Base-by-base conservation (phyloP, 2,113 vertebrate genomes). In the Equus przewalskii region DNA sequence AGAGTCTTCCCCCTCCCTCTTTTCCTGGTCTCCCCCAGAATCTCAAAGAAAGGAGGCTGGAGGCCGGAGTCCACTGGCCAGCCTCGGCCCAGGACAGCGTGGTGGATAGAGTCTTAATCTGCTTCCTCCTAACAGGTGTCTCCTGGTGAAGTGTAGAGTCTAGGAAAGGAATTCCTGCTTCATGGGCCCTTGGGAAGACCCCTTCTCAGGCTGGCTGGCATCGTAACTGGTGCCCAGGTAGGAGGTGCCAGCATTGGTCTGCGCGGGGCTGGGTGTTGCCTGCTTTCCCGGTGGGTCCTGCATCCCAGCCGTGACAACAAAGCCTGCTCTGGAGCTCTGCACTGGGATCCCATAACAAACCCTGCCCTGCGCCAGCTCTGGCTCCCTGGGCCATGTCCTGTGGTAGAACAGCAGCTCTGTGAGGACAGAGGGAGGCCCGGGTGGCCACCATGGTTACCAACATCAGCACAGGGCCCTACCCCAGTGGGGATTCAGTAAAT, bases 391-490 rank as follows among this genome's bases (percentile, higher is more conserved):
- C 30, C 1, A 0, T 44, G 54, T 54, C 58, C 24, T 64, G 12
- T 24, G 19, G 33, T 30, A 33, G 30, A 64, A 15, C 12, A 69
- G 26, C 4, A 6, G 58, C 72, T 69, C 65, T 18, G 15, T 10
- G 41, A 36, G 24, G 92, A 56, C 33, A 33, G 70, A 33, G 51
- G 8, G n/a, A 22, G n/a, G 30, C 26, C 22, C 13, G 4, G 51
- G 51, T 54, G 13, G 13, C 51, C 51, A 54, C 24, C 0, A 0
- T 6, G 14, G 26, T n/a, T 2, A 0, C 51, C 9, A 8, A 5
- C 8, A 4, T 28, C 21, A 33, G 76, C 51, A 19, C n/a, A 24
- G 14, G 21, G 22, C 15, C 49, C 21, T 28, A 30, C 12, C 15
- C 83, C 3, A 1, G n/a, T 5, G 2, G 36, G 41, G 69, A 15